Evolutionary conservation across 1,140 invertebrate species (phyloP).

Genomic region (Drosophila trapezifrons): DNA sequence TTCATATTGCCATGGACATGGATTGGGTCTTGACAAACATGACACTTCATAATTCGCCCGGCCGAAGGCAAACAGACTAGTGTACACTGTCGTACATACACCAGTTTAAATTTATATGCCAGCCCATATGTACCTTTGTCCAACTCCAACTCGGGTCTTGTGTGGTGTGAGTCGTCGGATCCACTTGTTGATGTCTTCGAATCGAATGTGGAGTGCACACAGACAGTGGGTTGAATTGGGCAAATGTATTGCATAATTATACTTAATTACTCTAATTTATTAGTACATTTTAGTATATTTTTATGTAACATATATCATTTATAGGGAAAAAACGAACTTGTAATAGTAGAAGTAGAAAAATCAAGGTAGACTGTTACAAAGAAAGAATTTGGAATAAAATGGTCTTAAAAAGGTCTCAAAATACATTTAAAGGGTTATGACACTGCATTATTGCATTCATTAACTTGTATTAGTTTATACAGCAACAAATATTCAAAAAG

Average conservation of each 20-base stretch:
- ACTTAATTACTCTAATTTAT: too few species aligned
- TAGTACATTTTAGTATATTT: not conserved
- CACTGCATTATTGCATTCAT: too few species aligned
- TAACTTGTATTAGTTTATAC: too few species aligned
- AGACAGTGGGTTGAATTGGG: conserved; percentile 12
- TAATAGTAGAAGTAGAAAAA: too few species aligned
- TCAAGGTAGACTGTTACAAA: too few species aligned
- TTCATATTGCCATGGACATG: conserved; percentile 61
- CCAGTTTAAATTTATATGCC: conserved; percentile 35
- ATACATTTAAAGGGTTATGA: not conserved
- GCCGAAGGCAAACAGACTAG: conserved; percentile 45
- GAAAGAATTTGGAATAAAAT: too few species aligned
- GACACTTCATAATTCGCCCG: conserved; percentile 64
- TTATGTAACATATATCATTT: not conserved
- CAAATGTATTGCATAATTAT: not conserved
- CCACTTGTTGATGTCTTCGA: conserved; percentile 43
- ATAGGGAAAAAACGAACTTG: not conserved
- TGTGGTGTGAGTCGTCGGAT: conserved; percentile 13
- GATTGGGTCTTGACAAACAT: conserved; percentile 65
- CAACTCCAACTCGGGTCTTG: conserved; percentile 22
- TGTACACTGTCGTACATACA: conserved; percentile 28
- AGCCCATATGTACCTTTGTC: conserved; percentile 26
- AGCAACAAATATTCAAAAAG: not conserved
- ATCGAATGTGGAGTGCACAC: conserved; percentile 12
- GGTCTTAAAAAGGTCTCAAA: too few species aligned